phyloP scores from a whole-genome alignment of 2,113 vertebrate genomes.

The Oncorhynchus kisutch region DNA sequence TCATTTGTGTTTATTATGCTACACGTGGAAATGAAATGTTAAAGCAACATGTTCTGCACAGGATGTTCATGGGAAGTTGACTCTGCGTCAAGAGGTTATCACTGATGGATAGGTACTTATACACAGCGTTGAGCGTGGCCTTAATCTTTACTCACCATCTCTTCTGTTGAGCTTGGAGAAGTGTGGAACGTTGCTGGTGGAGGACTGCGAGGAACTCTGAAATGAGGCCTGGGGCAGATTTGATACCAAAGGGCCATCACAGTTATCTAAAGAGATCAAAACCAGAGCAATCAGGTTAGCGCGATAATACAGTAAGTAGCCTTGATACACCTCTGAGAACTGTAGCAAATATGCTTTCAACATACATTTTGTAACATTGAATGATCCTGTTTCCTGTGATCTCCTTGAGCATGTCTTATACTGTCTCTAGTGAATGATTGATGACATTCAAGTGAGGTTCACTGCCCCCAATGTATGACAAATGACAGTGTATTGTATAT shows the following conservation, averaged over 20 bases:
- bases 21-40: neutral
- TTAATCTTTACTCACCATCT: conserved; percentile 79
- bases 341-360: neutral
- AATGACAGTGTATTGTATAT: neutral
- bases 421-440: conserved; percentile 3
- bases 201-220: conserved; percentile 89
- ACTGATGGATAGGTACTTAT: too few relatives aligned
- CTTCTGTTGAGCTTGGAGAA: conserved; percentile 90
- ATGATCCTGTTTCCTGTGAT: neutral
- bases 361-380: neutral
- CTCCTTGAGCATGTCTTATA: neutral
- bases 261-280: conserved; percentile 80
- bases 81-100: too few relatives aligned
- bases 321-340: too few relatives aligned
- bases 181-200: conserved; percentile 81
- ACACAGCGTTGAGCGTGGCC: too few relatives aligned
- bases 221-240: conserved; percentile 82
- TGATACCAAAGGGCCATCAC: conserved; percentile 82
- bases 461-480: neutral
- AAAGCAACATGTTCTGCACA: too few relatives aligned
- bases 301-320: too few relatives aligned
- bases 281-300: neutral
- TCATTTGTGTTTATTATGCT: neutral
- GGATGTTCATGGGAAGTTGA: too few relatives aligned
- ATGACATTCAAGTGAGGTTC: neutral